These are phyloP conservation scores for Odontomyia ornata DNA, from an alignment of 2,888 invertebrate genomes.

Conservation along the genomic window DNA sequence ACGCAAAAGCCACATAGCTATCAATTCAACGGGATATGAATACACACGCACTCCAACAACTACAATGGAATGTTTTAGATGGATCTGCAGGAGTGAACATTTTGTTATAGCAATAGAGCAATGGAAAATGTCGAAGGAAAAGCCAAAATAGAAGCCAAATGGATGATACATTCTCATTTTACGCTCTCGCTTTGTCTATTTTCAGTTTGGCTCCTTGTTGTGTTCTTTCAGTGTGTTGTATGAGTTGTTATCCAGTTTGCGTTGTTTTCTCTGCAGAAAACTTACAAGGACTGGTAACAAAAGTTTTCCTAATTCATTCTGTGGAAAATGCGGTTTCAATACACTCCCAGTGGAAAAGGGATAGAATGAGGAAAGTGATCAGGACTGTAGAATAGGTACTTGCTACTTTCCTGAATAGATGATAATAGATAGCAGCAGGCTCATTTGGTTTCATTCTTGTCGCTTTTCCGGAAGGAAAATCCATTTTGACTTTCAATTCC, in stretches of 20 bases:
- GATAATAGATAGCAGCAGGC: constrained; percentile 12
- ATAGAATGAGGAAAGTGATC: background rate
- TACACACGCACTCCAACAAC: background rate
- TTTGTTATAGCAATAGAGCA: background rate
- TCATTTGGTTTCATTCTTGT: background rate
- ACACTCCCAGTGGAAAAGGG: background rate
- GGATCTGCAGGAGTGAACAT: background rate
- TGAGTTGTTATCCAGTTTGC: background rate
- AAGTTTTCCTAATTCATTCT: background rate
- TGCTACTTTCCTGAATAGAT: background rate
- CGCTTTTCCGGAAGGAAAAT: constrained; percentile 16
- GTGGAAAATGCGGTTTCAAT: background rate
- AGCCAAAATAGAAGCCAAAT: no score
- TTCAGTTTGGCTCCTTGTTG: background rate
- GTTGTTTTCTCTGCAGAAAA: background rate
- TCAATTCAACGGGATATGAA: constrained; percentile 1
- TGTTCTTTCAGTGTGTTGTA: background rate
- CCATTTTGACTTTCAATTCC: constrained; percentile 1
- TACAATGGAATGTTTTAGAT: constrained; percentile 4
- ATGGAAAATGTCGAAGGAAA: background rate
- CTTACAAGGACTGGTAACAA: background rate
- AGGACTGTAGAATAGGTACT: background rate
- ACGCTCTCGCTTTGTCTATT: background rate
- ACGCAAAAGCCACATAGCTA: constrained; percentile 29
- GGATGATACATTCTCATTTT: no score